These are phyloP conservation scores for Catharus bicknelli DNA, from an alignment of 2,113 vertebrate genomes.

Conservation along the genomic window DNA sequence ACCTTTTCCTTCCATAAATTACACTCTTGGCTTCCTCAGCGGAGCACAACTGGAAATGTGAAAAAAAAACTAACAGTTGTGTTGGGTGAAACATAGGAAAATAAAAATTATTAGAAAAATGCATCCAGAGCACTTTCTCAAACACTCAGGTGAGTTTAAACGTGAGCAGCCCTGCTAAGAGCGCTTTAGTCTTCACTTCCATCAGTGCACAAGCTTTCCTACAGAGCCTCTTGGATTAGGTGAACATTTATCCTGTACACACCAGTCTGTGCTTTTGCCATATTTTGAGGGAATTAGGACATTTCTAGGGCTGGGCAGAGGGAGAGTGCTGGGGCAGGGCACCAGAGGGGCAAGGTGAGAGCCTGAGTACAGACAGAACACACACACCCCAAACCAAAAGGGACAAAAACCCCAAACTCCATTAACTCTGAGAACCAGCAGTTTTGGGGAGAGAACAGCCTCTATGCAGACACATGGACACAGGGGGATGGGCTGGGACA, in stretches of 20 bases:
- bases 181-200: background rate
- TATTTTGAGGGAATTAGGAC: background rate
- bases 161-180: background rate
- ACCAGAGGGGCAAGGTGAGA: background rate
- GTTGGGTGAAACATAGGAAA: background rate
- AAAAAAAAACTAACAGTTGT: background rate
- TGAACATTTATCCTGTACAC: background rate
- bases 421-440: background rate
- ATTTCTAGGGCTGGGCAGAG: background rate
- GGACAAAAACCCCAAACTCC: background rate
- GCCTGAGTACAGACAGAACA: accelerated
- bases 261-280: background rate
- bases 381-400: background rate
- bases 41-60: accelerated
- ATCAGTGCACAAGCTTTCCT: background rate
- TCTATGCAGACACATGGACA: background rate
- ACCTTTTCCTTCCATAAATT: background rate
- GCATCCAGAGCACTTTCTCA: background rate
- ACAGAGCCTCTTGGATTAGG: background rate
- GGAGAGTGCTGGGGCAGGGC: accelerated
- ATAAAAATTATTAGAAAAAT: background rate
- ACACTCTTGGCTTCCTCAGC: background rate
- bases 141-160: background rate
- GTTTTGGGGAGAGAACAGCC: background rate
- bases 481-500: background rate